Evolutionary conservation across 35 echinoderm and acorn worm species (phyloP), one percentile per base, ranked within the genome.

Genomic region (Heliocidaris tuberculata): DNA sequence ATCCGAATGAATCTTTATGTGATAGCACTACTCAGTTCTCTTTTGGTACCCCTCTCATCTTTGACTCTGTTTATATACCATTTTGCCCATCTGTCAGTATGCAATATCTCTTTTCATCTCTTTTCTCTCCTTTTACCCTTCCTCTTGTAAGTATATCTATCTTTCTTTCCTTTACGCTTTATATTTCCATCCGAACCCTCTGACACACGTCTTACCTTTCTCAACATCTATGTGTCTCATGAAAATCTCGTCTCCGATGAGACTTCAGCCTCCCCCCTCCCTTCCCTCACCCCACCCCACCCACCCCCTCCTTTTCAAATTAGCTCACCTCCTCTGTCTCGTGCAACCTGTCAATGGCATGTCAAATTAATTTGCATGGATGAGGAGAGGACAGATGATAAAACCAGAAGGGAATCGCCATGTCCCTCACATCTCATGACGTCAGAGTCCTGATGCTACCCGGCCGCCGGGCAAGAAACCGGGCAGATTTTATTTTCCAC

Each of bases 361-460:
- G 90, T 92, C 90, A 50, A 92, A 92, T 56, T 92, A 92, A 92
- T 92, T 92, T 92, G 90, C 90, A 92, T 92, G 90, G 90, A 92
- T 92, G 90, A 92, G 90, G 90, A 47, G 90, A 30, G 10, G 90
- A 92, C 47, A 92, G 90, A 92, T 92, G 48, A 92, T 30, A 92
- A 92, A 17, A 92, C 47, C 90, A 92, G 90, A 92, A 92, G 90
- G 48, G 90, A 92, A 50, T 92, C 90, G 48, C 42, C 31, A 92
- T 92, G 10, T 92, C 48, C 90, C 60, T 70, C 13, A 31, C 47
- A 50, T 54, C 48, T 92, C 42, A 54, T 92, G 90, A 92, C 90
- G 90, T 92, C 90, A 92, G 90, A 30, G 49, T 13, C 21, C 90
- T 92, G 90, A 30, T 92, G 48, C 10, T 30, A 13, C 21, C 15